Evolutionary conservation across 2,888 invertebrate genomes (phyloP).

Genomic region (Camptogramma bilineatum): DNA sequence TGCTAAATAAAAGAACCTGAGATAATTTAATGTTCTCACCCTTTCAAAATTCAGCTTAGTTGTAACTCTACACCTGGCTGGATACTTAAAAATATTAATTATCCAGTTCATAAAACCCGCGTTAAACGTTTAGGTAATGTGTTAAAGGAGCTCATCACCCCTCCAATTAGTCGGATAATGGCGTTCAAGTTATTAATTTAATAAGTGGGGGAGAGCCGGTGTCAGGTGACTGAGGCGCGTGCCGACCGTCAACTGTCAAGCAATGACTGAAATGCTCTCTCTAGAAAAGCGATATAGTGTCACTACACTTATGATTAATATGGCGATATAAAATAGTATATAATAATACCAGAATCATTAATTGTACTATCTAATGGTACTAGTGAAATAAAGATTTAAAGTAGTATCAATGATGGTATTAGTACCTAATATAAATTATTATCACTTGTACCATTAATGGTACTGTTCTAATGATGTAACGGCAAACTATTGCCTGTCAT

Average conservation of each 20-base stretch:
- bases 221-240: slow-evolving; percentile 43
- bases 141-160: slow-evolving; percentile 81
- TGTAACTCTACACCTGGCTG: slow-evolving; percentile 29
- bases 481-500: slow-evolving; percentile 5
- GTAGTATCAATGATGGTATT: no score
- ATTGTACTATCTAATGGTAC: no score
- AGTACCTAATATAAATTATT: no score
- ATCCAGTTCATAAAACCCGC: slow-evolving; percentile 78
- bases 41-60: slow-evolving; percentile 7
- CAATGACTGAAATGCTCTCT: slow-evolving; percentile 28
- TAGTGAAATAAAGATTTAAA: no score
- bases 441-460: no score
- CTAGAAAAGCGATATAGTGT: no score
- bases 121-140: slow-evolving; percentile 80
- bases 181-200: slow-evolving; percentile 85
- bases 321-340: no score
- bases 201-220: slow-evolving; percentile 70
- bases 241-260: slow-evolving; percentile 16
- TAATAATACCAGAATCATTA: no score
- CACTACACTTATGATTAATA: no score
- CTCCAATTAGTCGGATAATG: slow-evolving; percentile 83
- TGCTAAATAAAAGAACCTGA: not conserved
- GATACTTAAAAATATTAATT: slow-evolving; percentile 68
- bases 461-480: no score
- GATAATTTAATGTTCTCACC: not conserved